Percentiles rank a stretch among this genome's conserved stretches.
These are phyloP conservation scores for Xiphydria camelus DNA, from an alignment of 2,888 invertebrate species.

Conservation along the genomic window DNA sequence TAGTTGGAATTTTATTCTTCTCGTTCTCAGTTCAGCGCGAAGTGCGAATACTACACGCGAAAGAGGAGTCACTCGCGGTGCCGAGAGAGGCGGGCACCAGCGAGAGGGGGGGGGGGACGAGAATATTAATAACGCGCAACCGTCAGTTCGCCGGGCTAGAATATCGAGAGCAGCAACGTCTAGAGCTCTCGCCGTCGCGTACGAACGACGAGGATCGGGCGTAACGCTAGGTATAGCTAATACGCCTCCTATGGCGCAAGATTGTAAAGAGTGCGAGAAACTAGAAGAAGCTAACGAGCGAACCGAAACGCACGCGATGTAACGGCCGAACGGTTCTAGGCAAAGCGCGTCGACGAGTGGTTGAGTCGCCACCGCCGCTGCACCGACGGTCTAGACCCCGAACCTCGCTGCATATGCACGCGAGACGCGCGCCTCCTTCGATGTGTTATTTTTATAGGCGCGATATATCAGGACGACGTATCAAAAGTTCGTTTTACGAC, in stretches of 20 bases:
- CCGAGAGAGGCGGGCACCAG: not conserved
- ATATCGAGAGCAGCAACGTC: too few relatives aligned
- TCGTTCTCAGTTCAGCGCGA: not conserved
- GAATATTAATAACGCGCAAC: not conserved
- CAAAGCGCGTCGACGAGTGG: too few relatives aligned
- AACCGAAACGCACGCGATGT: conserved; percentile 41
- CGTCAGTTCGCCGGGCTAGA: too few relatives aligned
- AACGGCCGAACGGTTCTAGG: too few relatives aligned
- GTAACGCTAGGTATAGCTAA: not conserved
- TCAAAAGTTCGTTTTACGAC: too few relatives aligned
- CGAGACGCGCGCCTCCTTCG: not conserved
- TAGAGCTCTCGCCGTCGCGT: too few relatives aligned
- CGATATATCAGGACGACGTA: not conserved
- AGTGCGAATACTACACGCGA: not conserved
- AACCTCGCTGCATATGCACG: too few relatives aligned
- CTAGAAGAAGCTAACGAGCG: conserved; percentile 28
- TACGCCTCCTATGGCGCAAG: not conserved
- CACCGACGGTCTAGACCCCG: too few relatives aligned
- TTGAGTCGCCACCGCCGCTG: conserved; percentile 21
- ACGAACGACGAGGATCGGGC: too few relatives aligned
- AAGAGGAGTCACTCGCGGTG: too few relatives aligned
- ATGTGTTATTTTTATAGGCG: not conserved
- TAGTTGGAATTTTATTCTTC: too few relatives aligned
- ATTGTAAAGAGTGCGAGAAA: not conserved
- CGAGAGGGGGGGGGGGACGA: not conserved